Evolutionary conservation across 1,140 invertebrate species (phyloP), one percentile per base, ranked within the genome.

Genomic region (Cepaea nemoralis): DNA sequence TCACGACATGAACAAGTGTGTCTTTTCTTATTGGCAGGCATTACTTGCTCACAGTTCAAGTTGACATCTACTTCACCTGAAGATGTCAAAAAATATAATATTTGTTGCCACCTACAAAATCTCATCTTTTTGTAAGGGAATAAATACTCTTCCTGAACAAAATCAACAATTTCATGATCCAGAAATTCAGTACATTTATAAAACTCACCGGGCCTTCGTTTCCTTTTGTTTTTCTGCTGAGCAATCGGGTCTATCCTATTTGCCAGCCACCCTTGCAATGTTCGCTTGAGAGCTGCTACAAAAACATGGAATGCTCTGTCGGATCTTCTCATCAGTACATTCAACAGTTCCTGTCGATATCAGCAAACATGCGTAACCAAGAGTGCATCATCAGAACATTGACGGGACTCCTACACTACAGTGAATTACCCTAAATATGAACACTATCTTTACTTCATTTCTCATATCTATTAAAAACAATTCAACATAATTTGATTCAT

Each of bases 241-340:
- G 42, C 19, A 24, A 66, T 27, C 33, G 86, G 84, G 33, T 87
- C 87, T 40, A 88, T 40, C 22, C 85, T 67, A 67, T 86, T 85
- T 33, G 87, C 88, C 39, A 89, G 59, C 39, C 87, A 83, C 27
- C 80, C 86, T 70, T 89, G 88, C 27, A 88, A 66, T 5, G 88
- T 88, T 82, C 83, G 84, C 14, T 85, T 69, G 2, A 89, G 67
- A 1, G 87, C 83, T n/a, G 80, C 75, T 1, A 88, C 87, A 83
- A 89, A 89, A 55, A 87, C 86, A 77, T 83, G 77, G 75, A 88
- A 89, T 3, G 86, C 87, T 40, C 86, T 69, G 67, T 89, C 87
- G 31, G 88, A 85, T 40, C 84, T 82, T 16, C 83, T 74, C 24
- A 85, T 78, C 19, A 89, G 59, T 31, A 82, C 83, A 71, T 88